Conservation (phyloP, 1,140 invertebrate species). For the Platorchestia sp. region DNA sequence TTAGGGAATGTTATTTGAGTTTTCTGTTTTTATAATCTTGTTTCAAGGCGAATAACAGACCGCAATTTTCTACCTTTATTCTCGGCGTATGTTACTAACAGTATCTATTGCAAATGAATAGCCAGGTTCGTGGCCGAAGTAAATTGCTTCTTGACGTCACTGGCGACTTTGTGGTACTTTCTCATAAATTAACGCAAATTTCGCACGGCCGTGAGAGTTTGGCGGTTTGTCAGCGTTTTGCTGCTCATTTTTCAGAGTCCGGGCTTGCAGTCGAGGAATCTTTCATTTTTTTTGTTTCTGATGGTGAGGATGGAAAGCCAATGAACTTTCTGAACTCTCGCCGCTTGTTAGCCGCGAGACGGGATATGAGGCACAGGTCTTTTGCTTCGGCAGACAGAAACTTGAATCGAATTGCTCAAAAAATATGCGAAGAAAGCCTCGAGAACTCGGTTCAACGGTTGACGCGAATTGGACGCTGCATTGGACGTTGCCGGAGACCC, state of each 20-base stretch:
- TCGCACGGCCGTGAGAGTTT: not conserved
- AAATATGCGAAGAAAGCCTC: conserved; percentile 20
- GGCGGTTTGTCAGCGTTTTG: conserved; percentile 12
- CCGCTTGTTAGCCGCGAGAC: not conserved
- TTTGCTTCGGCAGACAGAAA: not conserved
- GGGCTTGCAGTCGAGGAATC: not conserved
- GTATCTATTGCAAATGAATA: not conserved
- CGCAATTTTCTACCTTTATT: not conserved
- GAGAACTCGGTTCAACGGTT: not conserved
- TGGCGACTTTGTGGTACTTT: conserved; percentile 12
- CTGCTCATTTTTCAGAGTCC: not conserved
- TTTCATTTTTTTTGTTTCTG: not conserved
- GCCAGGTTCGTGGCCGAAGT: not conserved
- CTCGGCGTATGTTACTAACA: not conserved
- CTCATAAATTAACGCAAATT: not conserved
- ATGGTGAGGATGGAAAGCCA: conserved; percentile 11
- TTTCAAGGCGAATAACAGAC: no score
- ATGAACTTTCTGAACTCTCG: conserved; percentile 12
- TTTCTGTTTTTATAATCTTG: not conserved
- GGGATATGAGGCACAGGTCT: not conserved
- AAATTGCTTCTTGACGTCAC: not conserved
- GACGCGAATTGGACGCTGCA: conserved; percentile 6
- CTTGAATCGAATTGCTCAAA: conserved; percentile 12
- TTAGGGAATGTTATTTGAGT: not conserved
- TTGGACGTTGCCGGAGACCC: conserved; percentile 5